Conservation (phyloP, 2,888 invertebrate species). For the Ceraclea dissimilis region DNA sequence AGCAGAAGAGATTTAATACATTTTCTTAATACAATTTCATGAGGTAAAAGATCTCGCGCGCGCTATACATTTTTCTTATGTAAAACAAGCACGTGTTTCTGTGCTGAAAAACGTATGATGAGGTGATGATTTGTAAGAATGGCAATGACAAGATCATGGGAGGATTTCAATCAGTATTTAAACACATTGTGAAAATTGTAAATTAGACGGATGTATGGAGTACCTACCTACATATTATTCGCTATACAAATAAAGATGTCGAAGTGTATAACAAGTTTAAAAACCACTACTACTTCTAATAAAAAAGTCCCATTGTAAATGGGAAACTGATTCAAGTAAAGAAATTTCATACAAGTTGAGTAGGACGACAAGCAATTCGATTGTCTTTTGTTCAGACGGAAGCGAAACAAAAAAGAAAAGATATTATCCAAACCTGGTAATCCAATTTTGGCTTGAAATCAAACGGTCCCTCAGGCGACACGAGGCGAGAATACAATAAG, state of each 20-base stretch:
- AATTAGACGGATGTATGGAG: no score
- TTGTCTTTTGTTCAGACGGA: conserved; percentile 18
- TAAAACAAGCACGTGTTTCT: no score
- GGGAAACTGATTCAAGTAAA: conserved; percentile 1
- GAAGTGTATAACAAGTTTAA: neutral
- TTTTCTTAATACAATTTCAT: no score
- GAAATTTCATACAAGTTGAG: conserved; percentile 3
- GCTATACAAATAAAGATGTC: neutral
- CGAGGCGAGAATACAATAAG: neutral
- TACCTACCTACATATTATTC: neutral
- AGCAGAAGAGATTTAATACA: no score
- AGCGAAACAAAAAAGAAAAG: conserved; percentile 15
- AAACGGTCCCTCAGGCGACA: conserved; percentile 6
- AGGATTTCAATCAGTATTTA: no score
- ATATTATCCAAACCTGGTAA: conserved; percentile 23
- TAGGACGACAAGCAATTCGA: conserved; percentile 10
- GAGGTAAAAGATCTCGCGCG: no score
- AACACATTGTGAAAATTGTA: no score
- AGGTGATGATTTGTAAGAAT: no score
- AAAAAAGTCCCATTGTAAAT: neutral
- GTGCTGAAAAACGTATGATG: no score
- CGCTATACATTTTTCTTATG: no score
- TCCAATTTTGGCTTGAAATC: conserved; percentile 20
- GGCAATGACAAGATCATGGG: no score
- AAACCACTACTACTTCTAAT: neutral